Evolutionary conservation across 1,140 invertebrate genomes (phyloP).

Genomic region (Brachionus sp.): DNA sequence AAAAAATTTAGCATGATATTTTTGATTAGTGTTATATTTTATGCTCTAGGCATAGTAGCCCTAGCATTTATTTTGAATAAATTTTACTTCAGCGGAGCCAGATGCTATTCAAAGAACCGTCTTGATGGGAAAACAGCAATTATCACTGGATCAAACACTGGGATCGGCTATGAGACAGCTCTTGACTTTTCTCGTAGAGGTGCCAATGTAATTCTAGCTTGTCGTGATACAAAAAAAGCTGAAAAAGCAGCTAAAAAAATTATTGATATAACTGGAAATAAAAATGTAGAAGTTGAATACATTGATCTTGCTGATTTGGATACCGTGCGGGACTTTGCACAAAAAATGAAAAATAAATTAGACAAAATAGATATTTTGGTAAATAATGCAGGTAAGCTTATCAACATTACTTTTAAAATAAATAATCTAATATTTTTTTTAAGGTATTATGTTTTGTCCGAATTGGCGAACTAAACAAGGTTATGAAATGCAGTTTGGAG

Average conservation of each 20-base stretch:
- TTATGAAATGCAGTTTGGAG: constrained; percentile 61
- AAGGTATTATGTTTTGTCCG: constrained; percentile 65
- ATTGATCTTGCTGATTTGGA: constrained; percentile 70
- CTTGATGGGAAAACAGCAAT: constrained; percentile 73
- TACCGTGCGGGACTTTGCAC: constrained; percentile 70
- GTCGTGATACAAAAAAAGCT: constrained; percentile 71
- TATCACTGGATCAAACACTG: constrained; percentile 78
- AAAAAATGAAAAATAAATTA: constrained; percentile 63
- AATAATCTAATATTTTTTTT: neutral
- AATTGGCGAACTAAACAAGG: constrained; percentile 57
- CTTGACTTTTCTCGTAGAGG: constrained; percentile 64
- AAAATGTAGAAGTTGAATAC: constrained; percentile 69
- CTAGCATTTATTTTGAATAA: neutral
- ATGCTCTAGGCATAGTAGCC: neutral
- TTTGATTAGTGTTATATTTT: neutral
- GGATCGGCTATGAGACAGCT: constrained; percentile 82
- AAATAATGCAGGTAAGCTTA: constrained; percentile 67
- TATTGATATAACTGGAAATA: constrained; percentile 66
- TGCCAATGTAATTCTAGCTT: constrained; percentile 77
- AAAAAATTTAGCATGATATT: neutral
- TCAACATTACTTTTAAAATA: neutral
- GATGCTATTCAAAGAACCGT: constrained; percentile 46
- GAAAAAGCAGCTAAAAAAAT: constrained; percentile 68
- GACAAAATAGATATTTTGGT: constrained; percentile 64
- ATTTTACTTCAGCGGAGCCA: constrained; percentile 24